These are phyloP conservation scores for Umimayanthus kanabou DNA, from an alignment of 92 coral and sea anemone genomes.

Conservation along the genomic window DNA sequence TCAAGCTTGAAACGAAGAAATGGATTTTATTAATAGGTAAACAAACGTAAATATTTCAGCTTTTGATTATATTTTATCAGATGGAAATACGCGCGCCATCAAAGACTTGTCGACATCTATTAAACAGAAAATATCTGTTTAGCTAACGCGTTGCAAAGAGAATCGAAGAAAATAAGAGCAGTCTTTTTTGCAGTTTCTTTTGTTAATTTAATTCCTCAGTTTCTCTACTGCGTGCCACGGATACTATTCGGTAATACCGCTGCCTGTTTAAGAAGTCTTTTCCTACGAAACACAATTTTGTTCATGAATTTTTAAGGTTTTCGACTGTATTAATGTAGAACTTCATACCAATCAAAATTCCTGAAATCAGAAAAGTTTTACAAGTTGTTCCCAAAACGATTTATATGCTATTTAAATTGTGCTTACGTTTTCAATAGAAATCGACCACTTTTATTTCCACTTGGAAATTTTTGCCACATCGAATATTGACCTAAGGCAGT, in stretches of 20 bases:
- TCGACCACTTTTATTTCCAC: not conserved
- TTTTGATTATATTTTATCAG: not conserved
- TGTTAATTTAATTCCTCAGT: too few species aligned
- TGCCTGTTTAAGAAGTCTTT: not conserved
- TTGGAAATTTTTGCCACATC: not conserved
- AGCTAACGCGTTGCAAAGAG: not conserved
- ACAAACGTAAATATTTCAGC: not conserved
- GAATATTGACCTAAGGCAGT: not conserved
- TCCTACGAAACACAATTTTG: not conserved
- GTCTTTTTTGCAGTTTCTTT: not conserved
- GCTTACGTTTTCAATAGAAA: not conserved
- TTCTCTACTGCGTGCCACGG: not conserved
- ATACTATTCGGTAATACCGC: not conserved
- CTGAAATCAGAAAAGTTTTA: conserved; percentile 2
- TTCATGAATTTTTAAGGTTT: not conserved
- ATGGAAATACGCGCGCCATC: not conserved
- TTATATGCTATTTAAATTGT: not conserved
- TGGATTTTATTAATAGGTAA: not conserved
- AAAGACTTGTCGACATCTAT: not conserved
- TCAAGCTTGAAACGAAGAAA: conserved; percentile 15
- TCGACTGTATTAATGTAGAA: not conserved
- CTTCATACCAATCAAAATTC: not conserved
- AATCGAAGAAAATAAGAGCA: not conserved
- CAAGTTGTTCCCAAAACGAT: not conserved
- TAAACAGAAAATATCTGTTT: not conserved